Base-by-base conservation (phyloP, 2,113 vertebrate genomes). In the Polypterus bichir region DNA sequence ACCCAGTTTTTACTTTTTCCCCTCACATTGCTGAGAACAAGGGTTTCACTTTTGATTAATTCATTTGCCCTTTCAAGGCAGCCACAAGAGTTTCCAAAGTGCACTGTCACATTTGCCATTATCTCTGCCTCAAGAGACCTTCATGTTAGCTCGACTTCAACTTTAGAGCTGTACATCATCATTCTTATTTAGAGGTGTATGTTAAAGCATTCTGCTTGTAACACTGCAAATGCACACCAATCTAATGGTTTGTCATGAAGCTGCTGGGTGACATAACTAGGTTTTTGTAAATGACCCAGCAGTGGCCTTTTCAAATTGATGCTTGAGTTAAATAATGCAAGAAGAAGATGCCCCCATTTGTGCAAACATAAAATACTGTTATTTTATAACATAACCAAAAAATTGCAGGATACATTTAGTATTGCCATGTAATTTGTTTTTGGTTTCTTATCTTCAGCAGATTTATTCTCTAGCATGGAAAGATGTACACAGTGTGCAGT, bases 41-140 rank as follows among this genome's bases (percentile, higher is more conserved):
- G 56, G 56, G 44, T 57, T 57, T 57, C 56, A 57, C 44, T 57
- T 57, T 57, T 57, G 56, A 57, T 57, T 57, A 57, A 57, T 57
- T 57, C 27, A 4, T 57, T 6, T 57, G 56, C 56, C 56, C 56
- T 57, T 57, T 57, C 44, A 11, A 57, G 56, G 46, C 3, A 57
- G 4, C 27, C 56, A 57, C 56, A 45, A 57, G 56, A 57, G 56
- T 45, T 45, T 57, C 56, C 56, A 57, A 57, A 11, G 6, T 57
- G 56, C 56, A 57, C 56, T 57, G 44, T 57, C 56, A 57, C 56
- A 57, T 57, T 57, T 57, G 27, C 56, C 46, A 57, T 57, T 57
- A 57, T 57, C 56, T 11, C 56, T 57, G 9, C 56, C 56, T 57
- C 56, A 8, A 45, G 56, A 57, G 56, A 44, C n/a, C 44, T 45